Percentiles rank a stretch among this genome's conserved stretches.
Conservation (phyloP, 2,888 invertebrate species). For the Embidobia sp. region DNA sequence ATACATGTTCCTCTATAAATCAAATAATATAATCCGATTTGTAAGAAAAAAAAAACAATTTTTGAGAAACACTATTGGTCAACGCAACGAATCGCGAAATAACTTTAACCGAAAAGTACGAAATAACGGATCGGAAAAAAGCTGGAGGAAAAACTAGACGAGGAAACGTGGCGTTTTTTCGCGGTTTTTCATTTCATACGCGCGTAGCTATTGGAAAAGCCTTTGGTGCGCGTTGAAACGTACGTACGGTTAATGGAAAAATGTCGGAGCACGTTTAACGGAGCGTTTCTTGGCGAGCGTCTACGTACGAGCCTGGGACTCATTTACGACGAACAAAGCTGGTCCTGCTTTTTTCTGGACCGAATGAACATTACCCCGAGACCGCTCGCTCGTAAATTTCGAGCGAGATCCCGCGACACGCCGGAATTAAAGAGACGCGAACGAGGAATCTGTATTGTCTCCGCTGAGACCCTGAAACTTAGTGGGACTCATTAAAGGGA, state of each 20-base stretch:
- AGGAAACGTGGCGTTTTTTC: conserved; percentile 7
- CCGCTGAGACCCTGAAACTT: conserved; percentile 46
- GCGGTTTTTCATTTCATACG: conserved; percentile 38
- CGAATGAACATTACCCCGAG: conserved; percentile 52
- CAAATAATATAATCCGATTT: too few species aligned
- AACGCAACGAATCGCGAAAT: conserved; percentile 4
- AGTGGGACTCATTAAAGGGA: conserved; percentile 55
- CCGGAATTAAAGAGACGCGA: conserved; percentile 61
- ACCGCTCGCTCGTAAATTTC: conserved; percentile 60
- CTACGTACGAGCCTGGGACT: conserved; percentile 41
- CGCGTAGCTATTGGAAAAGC: conserved; percentile 45
- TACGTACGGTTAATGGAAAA: conserved; percentile 52
- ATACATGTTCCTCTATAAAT: too few species aligned
- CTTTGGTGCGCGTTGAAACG: conserved; percentile 35
- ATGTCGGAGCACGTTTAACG: conserved; percentile 40
- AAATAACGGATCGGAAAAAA: conserved; percentile 10
- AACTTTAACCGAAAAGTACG: not conserved
- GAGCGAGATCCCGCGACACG: conserved; percentile 56
- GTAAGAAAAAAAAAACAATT: too few species aligned
- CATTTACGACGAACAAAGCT: conserved; percentile 62
- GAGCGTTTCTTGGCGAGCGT: conserved; percentile 32
- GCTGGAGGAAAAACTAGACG: too few species aligned
- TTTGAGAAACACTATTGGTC: not conserved
- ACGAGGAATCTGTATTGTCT: conserved; percentile 62
- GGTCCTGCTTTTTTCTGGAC: conserved; percentile 56